Evolutionary conservation across 2,113 vertebrate genomes (phyloP).

Genomic region (Saguinus midas): DNA sequence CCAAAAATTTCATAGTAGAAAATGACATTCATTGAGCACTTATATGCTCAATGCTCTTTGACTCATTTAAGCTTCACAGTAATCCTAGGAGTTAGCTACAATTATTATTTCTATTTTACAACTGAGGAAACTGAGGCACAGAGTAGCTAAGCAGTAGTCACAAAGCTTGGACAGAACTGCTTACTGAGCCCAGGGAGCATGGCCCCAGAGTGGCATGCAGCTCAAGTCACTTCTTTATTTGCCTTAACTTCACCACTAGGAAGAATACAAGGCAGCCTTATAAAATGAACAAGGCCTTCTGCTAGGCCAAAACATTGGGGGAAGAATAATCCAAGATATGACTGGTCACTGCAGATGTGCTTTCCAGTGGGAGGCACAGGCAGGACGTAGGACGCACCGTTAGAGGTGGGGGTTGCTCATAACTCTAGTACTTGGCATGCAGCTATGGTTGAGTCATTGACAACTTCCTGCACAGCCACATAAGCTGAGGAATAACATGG

Average conservation of each 20-base stretch:
- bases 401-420: neutral
- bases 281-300: neutral
- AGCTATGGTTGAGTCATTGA: conserved; percentile 46
- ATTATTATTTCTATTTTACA: neutral
- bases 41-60: neutral
- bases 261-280: neutral
- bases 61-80: neutral
- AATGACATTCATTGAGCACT: too few species aligned
- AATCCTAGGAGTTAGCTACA: neutral
- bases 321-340: neutral
- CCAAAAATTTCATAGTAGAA: neutral
- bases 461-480: conserved; percentile 46
- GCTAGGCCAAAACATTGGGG: neutral
- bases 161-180: neutral
- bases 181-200: fast-evolving
- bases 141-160: neutral
- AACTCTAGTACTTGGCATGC: neutral
- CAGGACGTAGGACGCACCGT: neutral
- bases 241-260: neutral
- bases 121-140: neutral
- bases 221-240: neutral
- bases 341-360: neutral
- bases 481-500: conserved; percentile 18
- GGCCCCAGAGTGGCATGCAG: neutral
- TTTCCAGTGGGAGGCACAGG: conserved; percentile 18